Base-by-base conservation (phyloP, 1,140 invertebrate species). In the Schlechtendalia chinensis region DNA sequence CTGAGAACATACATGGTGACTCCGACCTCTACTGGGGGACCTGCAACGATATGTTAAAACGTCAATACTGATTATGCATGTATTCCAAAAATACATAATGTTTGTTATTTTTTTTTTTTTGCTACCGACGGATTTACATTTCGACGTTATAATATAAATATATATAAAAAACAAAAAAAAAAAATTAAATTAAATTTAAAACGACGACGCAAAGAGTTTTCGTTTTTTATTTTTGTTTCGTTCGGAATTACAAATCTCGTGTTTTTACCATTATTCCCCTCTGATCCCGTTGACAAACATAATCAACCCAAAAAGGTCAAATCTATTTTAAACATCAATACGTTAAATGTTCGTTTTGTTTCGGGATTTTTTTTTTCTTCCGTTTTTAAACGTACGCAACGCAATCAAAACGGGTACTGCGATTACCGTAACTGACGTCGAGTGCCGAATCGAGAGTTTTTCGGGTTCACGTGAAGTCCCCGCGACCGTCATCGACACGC, bases 1-100 rank as follows among this genome's bases (percentile, higher is more conserved):
- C 94, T 96, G 88, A 96, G 93, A 88, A 98, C 94, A 90, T 95
- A 96, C 93, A 97, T 96, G 88, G 96, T 97, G 89, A 98, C 94
- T 87, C 95, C 95, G 86, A 97, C 95, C 89, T 95, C 93, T 88
- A 96, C 94, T 85, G 96, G 94, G 86, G 93, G 92, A 93, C 94
- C 94, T 96, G 93, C 84, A 94, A 94, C 59, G 54, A 81, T 81
- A 81, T 47, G 39, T 75, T 59, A 69, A 81, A 81, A 79, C 19
- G 53, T 77, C 72, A 67, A 61, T 54, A 81, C 24, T 58, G 22
- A 58, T 72, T 45, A 58, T 56, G 67, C 58, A 27, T 22, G 77
- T 50, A 59, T 59, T 79, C 54, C 29, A 61, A 12, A 45, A 50
- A 65, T 53, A 39, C 27, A 80, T 39, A 63, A 63, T 29, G 24